A percentile compares a stretch with the other conserved stretches of the same genome.
These are phyloP conservation scores for Euproctis similis DNA, from an alignment of 2,888 invertebrate species.

Conservation along the genomic window DNA sequence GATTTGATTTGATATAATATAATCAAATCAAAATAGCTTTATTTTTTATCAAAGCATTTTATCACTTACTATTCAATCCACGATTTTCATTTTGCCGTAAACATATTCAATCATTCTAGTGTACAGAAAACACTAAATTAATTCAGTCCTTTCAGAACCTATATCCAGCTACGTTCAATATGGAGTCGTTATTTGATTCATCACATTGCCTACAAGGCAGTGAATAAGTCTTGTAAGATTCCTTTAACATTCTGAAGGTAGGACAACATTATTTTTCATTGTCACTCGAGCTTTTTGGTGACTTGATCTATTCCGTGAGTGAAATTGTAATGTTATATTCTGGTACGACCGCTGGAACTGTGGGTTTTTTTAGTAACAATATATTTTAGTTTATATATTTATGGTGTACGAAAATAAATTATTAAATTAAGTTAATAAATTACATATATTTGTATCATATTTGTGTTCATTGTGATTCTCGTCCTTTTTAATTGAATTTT, in stretches of 20 bases:
- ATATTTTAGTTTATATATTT: no score
- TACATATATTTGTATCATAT: no score
- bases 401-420: no score
- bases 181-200: constrained; percentile 29
- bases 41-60: no score
- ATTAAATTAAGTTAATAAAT: no score
- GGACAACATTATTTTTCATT: constrained; percentile 50
- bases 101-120: no score
- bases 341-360: not conserved
- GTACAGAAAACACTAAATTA: constrained; percentile 17
- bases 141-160: constrained; percentile 4
- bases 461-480: no score
- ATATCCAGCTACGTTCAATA: constrained; percentile 13
- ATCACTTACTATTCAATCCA: constrained; percentile 23
- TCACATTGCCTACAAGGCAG: constrained; percentile 21
- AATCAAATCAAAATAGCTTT: no score
- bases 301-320: constrained; percentile 41
- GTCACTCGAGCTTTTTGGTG: constrained; percentile 46
- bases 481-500: no score
- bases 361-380: no score
- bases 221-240: constrained; percentile 38
- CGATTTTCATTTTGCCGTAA: constrained; percentile 21
- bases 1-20: no score
- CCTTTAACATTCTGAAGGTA: constrained; percentile 45
- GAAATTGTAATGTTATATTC: constrained; percentile 33